Conservation (phyloP, 2,797 vertebrate species). For the Smutsia gigantea region DNA sequence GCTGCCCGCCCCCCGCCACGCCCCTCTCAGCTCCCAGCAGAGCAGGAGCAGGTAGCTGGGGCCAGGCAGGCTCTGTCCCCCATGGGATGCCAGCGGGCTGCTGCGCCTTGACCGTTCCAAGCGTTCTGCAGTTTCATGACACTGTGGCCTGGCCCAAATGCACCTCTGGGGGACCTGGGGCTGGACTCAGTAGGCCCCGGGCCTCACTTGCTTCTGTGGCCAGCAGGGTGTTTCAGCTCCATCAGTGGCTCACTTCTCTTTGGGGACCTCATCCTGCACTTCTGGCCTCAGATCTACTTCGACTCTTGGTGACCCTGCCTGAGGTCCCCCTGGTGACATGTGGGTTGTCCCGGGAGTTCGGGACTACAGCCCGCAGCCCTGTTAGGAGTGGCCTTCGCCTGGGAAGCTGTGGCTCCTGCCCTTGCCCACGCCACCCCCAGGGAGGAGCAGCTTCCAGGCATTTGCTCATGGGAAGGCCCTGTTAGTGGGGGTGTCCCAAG, state of each 20-base stretch:
- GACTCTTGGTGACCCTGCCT: not conserved
- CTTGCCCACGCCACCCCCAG: not conserved
- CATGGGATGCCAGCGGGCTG: too few species aligned
- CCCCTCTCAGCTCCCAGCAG: not conserved
- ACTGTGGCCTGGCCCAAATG: not conserved
- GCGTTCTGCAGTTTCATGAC: not conserved
- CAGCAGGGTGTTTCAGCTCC: not conserved
- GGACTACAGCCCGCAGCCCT: not conserved
- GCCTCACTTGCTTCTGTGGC: not conserved
- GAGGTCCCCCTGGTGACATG: not conserved
- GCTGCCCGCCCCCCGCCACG: too few species aligned
- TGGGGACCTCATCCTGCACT: not conserved
- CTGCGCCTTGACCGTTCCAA: not conserved
- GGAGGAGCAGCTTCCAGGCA: not conserved
- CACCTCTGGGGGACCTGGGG: not conserved
- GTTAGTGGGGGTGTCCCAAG: not conserved
- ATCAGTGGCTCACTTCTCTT: not conserved
- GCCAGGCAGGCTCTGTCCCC: not conserved
- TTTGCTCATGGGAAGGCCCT: not conserved
- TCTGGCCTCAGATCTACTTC: not conserved
- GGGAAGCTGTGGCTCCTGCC: not conserved
- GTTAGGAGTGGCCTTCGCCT: not conserved
- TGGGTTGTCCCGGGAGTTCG: not conserved
- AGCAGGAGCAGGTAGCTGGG: not conserved
- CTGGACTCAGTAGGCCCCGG: accelerated